Evolutionary conservation across 2,113 vertebrate genomes (phyloP).

Genomic region (Syrmaticus mikado): DNA sequence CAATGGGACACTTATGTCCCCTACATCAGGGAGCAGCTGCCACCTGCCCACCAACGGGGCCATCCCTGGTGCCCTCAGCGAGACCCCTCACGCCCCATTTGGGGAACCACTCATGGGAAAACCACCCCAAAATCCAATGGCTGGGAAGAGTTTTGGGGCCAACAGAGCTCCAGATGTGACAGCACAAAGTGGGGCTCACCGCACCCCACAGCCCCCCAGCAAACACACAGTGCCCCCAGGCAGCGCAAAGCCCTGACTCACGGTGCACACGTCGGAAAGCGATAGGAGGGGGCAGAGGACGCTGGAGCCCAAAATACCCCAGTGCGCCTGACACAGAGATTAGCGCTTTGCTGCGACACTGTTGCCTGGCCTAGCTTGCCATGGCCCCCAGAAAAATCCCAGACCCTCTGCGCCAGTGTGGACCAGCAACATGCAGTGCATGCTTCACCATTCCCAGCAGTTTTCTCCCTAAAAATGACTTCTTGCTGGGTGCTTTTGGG

Average conservation of each 20-base stretch:
- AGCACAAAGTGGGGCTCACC: not conserved
- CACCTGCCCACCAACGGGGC: not conserved
- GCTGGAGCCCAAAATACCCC: constrained; percentile 70
- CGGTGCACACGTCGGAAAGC: constrained; percentile 60
- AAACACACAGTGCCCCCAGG: too few species aligned
- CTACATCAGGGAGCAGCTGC: not conserved
- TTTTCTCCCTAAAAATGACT: not conserved
- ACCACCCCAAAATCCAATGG: not conserved
- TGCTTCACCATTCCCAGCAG: not conserved
- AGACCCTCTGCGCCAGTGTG: not conserved
- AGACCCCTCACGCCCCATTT: accelerated
- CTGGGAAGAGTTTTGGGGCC: not conserved
- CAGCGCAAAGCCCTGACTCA: constrained; percentile 66
- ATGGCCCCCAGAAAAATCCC: not conserved
- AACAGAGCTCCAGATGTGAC: too few species aligned
- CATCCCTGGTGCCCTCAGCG: not conserved
- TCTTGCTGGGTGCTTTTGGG: accelerated
- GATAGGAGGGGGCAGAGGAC: constrained; percentile 66
- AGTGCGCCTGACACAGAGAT: constrained; percentile 65
- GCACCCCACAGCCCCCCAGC: not conserved
- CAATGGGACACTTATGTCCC: accelerated
- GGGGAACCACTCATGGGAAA: accelerated
- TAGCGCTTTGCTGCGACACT: constrained; percentile 37
- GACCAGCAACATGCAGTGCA: not conserved
- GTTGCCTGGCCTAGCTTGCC: not conserved